Evolutionary conservation across 2,113 vertebrate species (phyloP).

Genomic region (Perca fluviatilis): DNA sequence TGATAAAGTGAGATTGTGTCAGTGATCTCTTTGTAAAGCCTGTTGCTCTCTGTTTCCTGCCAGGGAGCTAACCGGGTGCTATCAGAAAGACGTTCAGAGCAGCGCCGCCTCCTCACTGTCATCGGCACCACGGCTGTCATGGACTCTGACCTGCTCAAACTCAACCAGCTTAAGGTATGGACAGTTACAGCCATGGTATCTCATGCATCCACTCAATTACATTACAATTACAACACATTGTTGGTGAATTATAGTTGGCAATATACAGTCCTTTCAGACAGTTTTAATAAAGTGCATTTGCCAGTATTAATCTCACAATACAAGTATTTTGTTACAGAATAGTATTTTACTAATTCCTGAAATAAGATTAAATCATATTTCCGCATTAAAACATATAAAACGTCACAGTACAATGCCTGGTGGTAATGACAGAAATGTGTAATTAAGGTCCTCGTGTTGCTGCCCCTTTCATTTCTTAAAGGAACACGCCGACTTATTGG

Average conservation of each 20-base stretch:
- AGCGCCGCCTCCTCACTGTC: slow-evolving; percentile 91
- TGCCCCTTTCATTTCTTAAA: no score
- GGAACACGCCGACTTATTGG: no score
- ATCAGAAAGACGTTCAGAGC: slow-evolving; percentile 92
- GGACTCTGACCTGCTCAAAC: slow-evolving; percentile 94
- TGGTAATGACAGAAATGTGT: neutral
- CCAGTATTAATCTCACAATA: neutral
- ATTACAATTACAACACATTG: neutral
- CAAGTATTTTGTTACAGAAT: neutral
- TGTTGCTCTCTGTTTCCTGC: neutral
- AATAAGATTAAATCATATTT: neutral
- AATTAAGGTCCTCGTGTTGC: no score
- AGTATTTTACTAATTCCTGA: neutral
- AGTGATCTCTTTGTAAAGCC: neutral
- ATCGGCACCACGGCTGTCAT: slow-evolving; percentile 90
- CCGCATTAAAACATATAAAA: neutral
- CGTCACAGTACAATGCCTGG: neutral
- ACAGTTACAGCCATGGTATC: neutral
- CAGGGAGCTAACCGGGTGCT: slow-evolving; percentile 90
- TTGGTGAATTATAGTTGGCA: neutral
- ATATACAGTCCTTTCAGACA: neutral
- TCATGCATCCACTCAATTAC: neutral
- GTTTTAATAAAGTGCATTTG: neutral
- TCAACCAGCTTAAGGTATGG: slow-evolving; percentile 94
- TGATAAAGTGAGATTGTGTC: slow-evolving; percentile 6